Evolutionary conservation across 2,888 invertebrate species (phyloP), one percentile per base, ranked within the genome.

Genomic region (Himalopsyche tibetana): DNA sequence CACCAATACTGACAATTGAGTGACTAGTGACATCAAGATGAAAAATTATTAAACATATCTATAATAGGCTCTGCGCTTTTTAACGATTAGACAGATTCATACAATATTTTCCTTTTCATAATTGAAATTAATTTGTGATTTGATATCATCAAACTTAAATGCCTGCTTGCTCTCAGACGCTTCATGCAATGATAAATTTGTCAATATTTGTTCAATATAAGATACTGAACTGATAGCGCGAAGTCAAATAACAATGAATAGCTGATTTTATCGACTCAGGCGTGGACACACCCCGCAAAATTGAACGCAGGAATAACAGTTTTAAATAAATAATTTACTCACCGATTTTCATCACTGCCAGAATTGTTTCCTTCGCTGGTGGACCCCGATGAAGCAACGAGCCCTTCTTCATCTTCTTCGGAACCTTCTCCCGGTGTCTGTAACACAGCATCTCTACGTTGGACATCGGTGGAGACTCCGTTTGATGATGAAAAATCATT

Each of bases 281-380:
- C 15, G 2, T 51, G 3, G 51, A 15, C 51, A 51, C 51, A 51
- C 51, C 51, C 51, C 15, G 5, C 12, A 51, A 51, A 51, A 63
- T 63, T 4, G 28, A 19, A 19, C 63, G 19, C 28, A 28, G 9
- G 11, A 63, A 63, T 9, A 63, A 19, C 28, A 80, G 38, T 40
- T 28, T 80, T 36, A 80, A 80, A 38, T n/a, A 80, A 12, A 15
- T 17, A n/a, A 8, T 15, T 38, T 85, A 93, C 94, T 93, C 91
- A 95, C 95, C 94, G 94, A 91, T 96, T 96, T 90, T 97, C 97
- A 91, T 97, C 97, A 88, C 96, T 96, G 88, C 97, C 97, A 17
- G 97, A 96, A 89, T 96, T 95, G 90, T 96, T 97, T 89, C 96
- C 96, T 91, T 97, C 97, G 89, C 97, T 97, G 17, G 96, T 96